phyloP scores from a whole-genome alignment of 2,113 vertebrate species.

The Dasyornis broadbenti region DNA sequence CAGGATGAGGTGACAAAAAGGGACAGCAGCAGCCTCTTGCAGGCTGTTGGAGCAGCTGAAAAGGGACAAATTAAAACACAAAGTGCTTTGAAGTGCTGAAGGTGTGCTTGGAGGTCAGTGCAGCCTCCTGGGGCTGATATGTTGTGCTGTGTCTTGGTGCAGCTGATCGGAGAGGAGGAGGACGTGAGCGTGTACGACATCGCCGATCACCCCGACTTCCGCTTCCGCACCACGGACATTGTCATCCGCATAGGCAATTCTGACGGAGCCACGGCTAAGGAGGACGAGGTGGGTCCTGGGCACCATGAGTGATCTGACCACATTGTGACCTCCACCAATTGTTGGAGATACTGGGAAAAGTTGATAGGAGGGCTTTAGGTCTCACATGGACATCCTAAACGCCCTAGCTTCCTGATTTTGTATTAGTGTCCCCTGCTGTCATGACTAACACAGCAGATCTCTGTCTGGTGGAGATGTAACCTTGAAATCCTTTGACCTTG shows the following conservation, averaged over 20 bases:
- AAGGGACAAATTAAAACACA: background rate
- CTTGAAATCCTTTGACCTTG: background rate
- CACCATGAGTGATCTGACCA: fast-evolving
- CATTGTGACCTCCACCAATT: fast-evolving
- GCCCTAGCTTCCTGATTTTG: background rate
- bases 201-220: constrained; percentile 94
- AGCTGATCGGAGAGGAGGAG: constrained; percentile 91
- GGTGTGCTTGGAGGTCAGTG: background rate
- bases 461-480: background rate
- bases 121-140: background rate
- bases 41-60: background rate
- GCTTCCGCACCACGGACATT: constrained; percentile 93
- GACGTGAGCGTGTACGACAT: constrained; percentile 98
- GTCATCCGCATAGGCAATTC: constrained; percentile 96
- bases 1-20: background rate
- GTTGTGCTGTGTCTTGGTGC: background rate
- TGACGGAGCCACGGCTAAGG: constrained; percentile 63
- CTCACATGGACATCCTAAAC: background rate
- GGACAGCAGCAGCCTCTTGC: background rate
- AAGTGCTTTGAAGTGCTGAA: background rate
- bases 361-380: background rate
- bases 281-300: constrained; percentile 66
- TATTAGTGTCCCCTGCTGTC: background rate
- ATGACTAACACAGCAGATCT: background rate
- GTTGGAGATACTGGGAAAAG: background rate